Percentiles rank a stretch among this genome's conserved stretches.
Evolutionary conservation across 2,113 vertebrate genomes (phyloP).

Genomic region (Pitta sordida): DNA sequence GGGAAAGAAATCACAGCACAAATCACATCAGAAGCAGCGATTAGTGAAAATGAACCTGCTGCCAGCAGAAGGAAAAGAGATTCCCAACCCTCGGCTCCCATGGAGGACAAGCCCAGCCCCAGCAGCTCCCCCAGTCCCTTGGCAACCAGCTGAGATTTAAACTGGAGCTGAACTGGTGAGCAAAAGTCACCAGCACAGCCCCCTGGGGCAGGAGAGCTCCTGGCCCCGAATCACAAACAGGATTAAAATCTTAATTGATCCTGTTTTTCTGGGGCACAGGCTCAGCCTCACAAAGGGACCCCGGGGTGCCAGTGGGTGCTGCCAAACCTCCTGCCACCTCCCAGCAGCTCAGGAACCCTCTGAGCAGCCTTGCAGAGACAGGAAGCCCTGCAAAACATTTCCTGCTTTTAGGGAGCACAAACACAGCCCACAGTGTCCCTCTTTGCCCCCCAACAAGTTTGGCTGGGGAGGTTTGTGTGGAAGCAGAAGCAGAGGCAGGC

Average conservation of each 20-base stretch:
- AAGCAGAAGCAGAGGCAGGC: not conserved
- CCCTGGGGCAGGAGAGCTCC: not conserved
- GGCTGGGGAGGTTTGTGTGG: accelerated
- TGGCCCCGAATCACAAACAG: not conserved
- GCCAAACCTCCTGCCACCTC: not conserved
- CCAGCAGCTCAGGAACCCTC: not conserved
- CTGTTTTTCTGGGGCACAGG: accelerated
- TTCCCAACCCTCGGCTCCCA: not conserved
- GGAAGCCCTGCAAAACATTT: not conserved
- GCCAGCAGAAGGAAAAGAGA: not conserved
- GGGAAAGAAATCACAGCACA: not conserved
- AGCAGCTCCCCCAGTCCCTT: not conserved
- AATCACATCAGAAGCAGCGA: not conserved
- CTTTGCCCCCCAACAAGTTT: not conserved
- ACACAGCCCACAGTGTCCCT: accelerated
- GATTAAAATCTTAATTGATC: accelerated
- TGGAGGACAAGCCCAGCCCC: not conserved
- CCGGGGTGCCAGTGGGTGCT: not conserved
- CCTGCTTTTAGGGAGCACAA: not conserved
- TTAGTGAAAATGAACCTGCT: not conserved
- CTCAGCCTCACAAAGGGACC: not conserved
- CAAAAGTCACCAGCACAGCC: not conserved
- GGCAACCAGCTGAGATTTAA: not conserved
- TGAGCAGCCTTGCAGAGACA: not conserved
- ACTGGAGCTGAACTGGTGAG: not conserved